Base-by-base conservation (phyloP, 1,140 invertebrate species). In the Lysiphlebus fabarum region DNA sequence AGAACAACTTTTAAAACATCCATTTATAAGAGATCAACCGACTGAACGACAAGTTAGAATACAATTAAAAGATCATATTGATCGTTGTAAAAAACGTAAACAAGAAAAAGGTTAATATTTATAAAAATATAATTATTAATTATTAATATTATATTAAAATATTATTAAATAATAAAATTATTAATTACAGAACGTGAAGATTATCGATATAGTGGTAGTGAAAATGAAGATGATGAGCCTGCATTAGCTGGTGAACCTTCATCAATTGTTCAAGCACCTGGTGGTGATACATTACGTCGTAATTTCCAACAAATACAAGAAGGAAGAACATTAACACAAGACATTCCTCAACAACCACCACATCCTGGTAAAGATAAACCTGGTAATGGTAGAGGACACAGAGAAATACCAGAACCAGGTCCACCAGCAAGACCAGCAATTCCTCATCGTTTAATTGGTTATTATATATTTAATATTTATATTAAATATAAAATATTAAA, bases 11-110 rank as follows among this genome's bases (percentile, higher is more conserved):
- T 80, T 99, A 53, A 98, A 96, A 80, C 95, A 99, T 84, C 86
- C 93, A 47, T 99, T 99, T 77, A 98, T 99, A 67, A 85, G 90
- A 75, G 97, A 99, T 82, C 95, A 99, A 80, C 95, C 96, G 1
- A 97, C 95, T 58, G 97, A 99, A 78, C 82, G 95, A 68, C 95
- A 99, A 84, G 95, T 98, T 47, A 85, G 96, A 71, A 98, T 97
- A 81, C 95, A 99, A 74, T 87, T 99, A 33, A 99, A 99, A 81
- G 98, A 99, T 79, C 96, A 99, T 78, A 98, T 99, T 77, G 98
- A 99, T 81, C 83, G 96, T 59, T 95, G 92, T 80, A 95, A 95
- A 82, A 95, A 95, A 76, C 87, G 92, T 73, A 94, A 95, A 82
- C 90, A 93, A 72, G 91, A 94, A 69, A 93, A 92, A 82, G 82